Base-by-base conservation (phyloP, 2,797 vertebrate species). In the Acanthiza pusilla region DNA sequence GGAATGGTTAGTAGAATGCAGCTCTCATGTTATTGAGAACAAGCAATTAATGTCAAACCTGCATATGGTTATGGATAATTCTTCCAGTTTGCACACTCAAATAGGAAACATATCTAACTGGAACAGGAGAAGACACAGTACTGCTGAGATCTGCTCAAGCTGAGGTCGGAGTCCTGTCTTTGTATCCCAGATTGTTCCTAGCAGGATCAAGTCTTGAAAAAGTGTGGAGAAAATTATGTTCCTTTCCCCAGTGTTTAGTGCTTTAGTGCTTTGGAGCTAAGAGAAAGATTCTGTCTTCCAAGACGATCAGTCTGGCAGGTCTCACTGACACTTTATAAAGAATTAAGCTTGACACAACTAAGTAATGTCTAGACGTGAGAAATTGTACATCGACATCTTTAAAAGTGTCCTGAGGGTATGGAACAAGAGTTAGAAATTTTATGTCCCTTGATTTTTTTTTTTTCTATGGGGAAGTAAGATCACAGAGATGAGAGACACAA, bases 311-410 rank as follows among this genome's bases (percentile, higher is more conserved):
- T 74, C 77, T 93, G 83, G 54, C 77, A 83, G 70, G 16, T 82
- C 57, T 72, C 54, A 66, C 47, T 71, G 74, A 75, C 54, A 68
- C 38, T 73, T 83, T 30, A 42, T 43, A 67, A 92, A 72, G 72
- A 75, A 92, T 77, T 65, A 55, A 91, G 57, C 55, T 76, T 93
- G 65, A 96, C 78, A 70, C 22, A 91, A 50, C 40, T 65, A 76
- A 92, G 84, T 94, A 91, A 45, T 83, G 70, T 94, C 82, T 94
- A 91, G 89, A 91, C 82, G 34, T 34, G 65, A 88, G 62, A 89
- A 90, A 73, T 14, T 84, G 47, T 65, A 68, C 48, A 38, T 77
- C 2, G 1, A 94, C 68, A 55, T 87, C 38, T 79, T 95, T 85
- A 79, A 87, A 95, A 87, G 25, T 61, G 13, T 76, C 74, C 50